Evolutionary conservation across 2,113 vertebrate genomes (phyloP).

Genomic region (Ciconia maguari): DNA sequence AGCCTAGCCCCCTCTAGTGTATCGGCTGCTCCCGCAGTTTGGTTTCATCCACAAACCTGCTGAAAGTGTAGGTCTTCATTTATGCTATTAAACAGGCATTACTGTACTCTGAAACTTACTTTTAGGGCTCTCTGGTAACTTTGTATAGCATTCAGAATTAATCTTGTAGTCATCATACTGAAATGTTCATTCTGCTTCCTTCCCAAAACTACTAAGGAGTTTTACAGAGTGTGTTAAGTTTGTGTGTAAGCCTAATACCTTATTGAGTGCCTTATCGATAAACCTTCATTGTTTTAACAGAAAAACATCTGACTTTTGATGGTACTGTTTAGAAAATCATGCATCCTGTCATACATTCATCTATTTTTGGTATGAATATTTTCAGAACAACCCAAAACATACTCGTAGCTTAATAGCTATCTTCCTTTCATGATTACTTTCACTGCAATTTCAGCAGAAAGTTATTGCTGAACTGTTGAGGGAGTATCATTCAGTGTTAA

Average conservation of each 20-base stretch:
- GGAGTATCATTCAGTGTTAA: neutral
- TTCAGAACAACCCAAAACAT: neutral
- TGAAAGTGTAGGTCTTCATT: neutral
- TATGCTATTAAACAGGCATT: neutral
- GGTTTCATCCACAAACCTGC: neutral
- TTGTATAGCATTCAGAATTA: neutral
- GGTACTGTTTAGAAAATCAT: neutral
- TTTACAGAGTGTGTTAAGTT: neutral
- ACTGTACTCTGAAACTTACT: neutral
- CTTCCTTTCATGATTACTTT: neutral
- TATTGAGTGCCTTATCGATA: neutral
- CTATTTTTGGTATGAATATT: neutral
- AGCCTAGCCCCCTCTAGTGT: neutral
- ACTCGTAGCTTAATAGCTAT: neutral
- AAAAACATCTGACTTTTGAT: neutral
- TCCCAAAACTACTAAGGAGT: neutral
- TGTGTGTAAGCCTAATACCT: neutral
- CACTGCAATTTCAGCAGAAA: neutral
- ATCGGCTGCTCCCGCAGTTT: neutral
- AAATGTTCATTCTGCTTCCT: neutral
- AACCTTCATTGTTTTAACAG: neutral
- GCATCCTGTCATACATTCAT: neutral
- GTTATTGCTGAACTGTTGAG: neutral
- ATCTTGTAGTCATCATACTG: neutral
- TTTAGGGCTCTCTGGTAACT: neutral